These are phyloP conservation scores for Galago senegalensis DNA, from an alignment of 2,797 vertebrate genomes.

Conservation along the genomic window DNA sequence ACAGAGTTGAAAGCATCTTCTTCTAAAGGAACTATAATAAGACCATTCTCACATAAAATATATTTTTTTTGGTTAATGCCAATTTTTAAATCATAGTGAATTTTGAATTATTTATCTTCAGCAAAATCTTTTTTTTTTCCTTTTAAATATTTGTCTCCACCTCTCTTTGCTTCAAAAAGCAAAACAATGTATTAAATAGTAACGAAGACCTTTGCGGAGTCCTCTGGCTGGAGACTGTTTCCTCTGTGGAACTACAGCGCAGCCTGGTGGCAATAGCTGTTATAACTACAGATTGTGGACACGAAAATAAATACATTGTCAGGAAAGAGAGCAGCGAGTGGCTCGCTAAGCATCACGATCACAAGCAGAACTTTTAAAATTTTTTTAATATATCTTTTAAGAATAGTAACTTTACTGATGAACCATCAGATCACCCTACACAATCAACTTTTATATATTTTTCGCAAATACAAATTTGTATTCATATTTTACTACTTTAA, in stretches of 20 bases:
- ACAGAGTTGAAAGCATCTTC: constrained; percentile 9
- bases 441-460: constrained; percentile 32
- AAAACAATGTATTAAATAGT: accelerated
- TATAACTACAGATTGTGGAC: background rate
- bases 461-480: background rate
- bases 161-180: constrained; percentile 51
- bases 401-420: background rate
- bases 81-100: constrained; percentile 26
- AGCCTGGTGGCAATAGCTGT: constrained; percentile 85
- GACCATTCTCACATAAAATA: constrained; percentile 22
- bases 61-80: constrained; percentile 31
- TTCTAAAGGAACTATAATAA: constrained; percentile 37
- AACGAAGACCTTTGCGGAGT: background rate
- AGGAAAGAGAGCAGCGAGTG: background rate
- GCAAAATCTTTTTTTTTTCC: constrained; percentile 63
- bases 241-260: constrained; percentile 87
- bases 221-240: background rate
- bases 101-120: constrained; percentile 42
- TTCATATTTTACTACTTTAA: background rate
- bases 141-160: background rate
- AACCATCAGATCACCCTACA: background rate
- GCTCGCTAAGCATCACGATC: background rate
- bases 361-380: background rate
- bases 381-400: constrained; percentile 20
- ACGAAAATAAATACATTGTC: background rate